phyloP scores from a whole-genome alignment of 1,140 invertebrate species.

The Drosophila pallidifrons region DNA sequence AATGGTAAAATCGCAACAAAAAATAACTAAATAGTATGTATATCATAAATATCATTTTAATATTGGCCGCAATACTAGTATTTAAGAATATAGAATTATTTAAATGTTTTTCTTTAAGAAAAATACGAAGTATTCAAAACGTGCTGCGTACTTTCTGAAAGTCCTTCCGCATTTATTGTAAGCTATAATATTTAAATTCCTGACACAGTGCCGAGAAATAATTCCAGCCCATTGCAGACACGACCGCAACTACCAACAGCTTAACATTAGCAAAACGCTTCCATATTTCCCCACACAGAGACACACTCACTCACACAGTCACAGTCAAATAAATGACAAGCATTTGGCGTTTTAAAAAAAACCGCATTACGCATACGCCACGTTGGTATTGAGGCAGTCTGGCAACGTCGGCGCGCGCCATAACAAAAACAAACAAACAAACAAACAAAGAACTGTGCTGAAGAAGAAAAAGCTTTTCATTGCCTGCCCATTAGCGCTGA shows the following conservation, averaged over 20 bases:
- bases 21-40: no score
- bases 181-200: slow-evolving; percentile 43
- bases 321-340: background rate
- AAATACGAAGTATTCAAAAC: no score
- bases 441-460: slow-evolving; percentile 33
- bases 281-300: background rate
- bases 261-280: slow-evolving; percentile 32
- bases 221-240: slow-evolving; percentile 30
- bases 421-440: slow-evolving; percentile 59
- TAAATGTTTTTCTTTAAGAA: no score
- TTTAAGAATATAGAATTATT: no score
- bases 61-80: no score
- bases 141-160: no score
- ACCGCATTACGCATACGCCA: slow-evolving; percentile 77
- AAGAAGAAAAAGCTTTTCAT: slow-evolving; percentile 60
- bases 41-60: no score
- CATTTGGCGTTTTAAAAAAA: slow-evolving; percentile 56
- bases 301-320: background rate
- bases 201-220: slow-evolving; percentile 14
- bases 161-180: slow-evolving; percentile 2
- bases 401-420: slow-evolving; percentile 62
- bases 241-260: slow-evolving; percentile 33
- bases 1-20: no score
- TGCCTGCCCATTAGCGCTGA: slow-evolving; percentile 58
- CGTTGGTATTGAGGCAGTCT: slow-evolving; percentile 66